phyloP scores from a whole-genome alignment of 2,888 invertebrate genomes.

The Auanema sp. region DNA sequence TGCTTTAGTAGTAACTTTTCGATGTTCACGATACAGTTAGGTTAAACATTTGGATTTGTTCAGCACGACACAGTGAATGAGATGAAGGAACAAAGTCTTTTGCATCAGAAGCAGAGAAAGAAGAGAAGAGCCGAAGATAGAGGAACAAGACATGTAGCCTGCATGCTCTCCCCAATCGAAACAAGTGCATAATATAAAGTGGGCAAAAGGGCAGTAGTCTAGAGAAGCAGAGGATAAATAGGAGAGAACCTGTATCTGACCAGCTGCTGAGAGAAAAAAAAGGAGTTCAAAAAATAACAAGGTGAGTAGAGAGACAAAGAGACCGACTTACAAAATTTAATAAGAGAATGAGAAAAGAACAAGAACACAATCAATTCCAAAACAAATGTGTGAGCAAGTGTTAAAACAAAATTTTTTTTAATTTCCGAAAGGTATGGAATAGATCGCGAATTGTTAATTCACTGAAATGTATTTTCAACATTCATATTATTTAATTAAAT shows the following conservation, averaged over 20 bases:
- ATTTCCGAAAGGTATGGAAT: not conserved
- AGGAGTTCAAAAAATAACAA: conserved; percentile 14
- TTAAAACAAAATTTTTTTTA: not conserved
- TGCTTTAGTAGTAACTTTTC: too few species aligned
- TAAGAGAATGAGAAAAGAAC: not conserved
- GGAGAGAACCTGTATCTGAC: conserved; percentile 9
- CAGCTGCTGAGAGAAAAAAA: conserved; percentile 7
- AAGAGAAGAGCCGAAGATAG: conserved; percentile 15
- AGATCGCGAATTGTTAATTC: too few species aligned
- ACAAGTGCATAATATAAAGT: conserved; percentile 17
- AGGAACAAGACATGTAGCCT: conserved; percentile 11
- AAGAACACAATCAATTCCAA: not conserved
- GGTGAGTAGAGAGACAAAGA: conserved; percentile 2
- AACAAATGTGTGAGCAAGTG: not conserved
- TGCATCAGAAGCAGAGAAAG: conserved; percentile 10
- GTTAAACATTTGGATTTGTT: too few species aligned
- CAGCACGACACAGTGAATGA: too few species aligned
- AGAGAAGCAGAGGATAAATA: conserved; percentile 1
- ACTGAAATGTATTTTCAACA: too few species aligned
- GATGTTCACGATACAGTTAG: too few species aligned
- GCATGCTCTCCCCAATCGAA: conserved; percentile 20
- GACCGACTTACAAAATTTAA: not conserved
- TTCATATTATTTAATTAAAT: too few species aligned
- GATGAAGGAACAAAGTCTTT: not conserved
- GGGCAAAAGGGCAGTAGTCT: not conserved